These are phyloP conservation scores for Plutella xylostella DNA, from an alignment of 2,888 invertebrate genomes.

Conservation along the genomic window DNA sequence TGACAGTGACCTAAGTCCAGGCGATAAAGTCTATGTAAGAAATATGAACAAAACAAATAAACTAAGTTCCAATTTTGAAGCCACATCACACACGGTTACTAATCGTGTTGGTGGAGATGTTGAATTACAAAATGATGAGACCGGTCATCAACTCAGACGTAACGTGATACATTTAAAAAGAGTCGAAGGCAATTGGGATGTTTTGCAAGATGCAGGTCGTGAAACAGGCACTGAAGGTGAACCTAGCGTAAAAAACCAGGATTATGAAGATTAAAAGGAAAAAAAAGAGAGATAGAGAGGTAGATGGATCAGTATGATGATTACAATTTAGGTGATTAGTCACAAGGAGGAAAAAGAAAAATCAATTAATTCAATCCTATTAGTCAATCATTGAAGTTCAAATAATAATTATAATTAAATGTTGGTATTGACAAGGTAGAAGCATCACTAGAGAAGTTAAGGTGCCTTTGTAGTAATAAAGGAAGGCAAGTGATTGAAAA, in stretches of 20 bases:
- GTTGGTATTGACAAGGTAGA: no score
- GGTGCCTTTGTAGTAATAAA: no score
- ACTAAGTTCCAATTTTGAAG: conserved; percentile 10
- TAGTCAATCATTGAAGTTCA: no score
- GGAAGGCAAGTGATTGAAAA: no score
- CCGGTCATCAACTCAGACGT: conserved; percentile 6
- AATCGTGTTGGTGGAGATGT: conserved; percentile 4
- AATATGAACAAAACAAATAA: conserved; percentile 14
- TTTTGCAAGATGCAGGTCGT: background rate
- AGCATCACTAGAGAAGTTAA: no score
- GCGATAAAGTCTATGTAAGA: conserved; percentile 16
- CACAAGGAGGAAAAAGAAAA: no score
- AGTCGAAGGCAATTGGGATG: conserved; percentile 15
- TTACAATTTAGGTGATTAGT: no score
- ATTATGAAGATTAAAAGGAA: background rate
- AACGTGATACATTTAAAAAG: conserved; percentile 14
- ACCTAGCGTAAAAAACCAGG: no score
- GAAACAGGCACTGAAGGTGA: background rate
- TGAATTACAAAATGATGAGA: conserved; percentile 8
- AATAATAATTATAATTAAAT: no score
- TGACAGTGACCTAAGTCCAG: conserved; percentile 1
- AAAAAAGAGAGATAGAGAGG: background rate
- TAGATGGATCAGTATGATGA: no score
- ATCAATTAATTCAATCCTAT: no score
- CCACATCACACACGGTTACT: conserved; percentile 8